These are phyloP conservation scores for Todiramphus saurophagus DNA, from an alignment of 2,113 vertebrate species.

Conservation along the genomic window DNA sequence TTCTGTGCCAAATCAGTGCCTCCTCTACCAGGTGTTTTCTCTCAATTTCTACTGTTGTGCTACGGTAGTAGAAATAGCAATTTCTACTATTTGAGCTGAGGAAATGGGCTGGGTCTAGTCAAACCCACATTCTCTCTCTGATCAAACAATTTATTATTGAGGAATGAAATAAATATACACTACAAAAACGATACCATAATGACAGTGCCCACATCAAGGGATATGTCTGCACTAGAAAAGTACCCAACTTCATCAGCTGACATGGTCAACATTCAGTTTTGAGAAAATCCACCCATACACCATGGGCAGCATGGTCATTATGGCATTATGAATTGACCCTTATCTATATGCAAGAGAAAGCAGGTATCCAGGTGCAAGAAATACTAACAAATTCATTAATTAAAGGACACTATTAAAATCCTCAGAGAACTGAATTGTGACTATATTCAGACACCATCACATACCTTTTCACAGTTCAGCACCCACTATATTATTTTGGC, in stretches of 20 bases:
- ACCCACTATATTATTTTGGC: background rate
- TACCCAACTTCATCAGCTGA: background rate
- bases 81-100: background rate
- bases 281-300: background rate
- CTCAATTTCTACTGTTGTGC: background rate
- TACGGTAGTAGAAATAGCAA: background rate
- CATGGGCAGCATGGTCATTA: background rate
- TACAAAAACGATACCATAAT: background rate
- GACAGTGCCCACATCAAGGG: background rate
- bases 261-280: background rate
- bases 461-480: background rate
- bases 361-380: background rate
- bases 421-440: background rate
- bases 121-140: background rate
- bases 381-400: background rate
- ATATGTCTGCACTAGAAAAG: background rate
- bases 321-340: accelerated
- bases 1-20: background rate
- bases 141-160: background rate
- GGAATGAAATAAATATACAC: background rate
- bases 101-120: background rate
- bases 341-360: background rate
- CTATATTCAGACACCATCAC: background rate
- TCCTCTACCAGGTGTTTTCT: background rate
- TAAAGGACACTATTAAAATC: background rate